Evolutionary conservation across 2,797 vertebrate species (phyloP).

Genomic region (Pipistrellus kuhlii): DNA sequence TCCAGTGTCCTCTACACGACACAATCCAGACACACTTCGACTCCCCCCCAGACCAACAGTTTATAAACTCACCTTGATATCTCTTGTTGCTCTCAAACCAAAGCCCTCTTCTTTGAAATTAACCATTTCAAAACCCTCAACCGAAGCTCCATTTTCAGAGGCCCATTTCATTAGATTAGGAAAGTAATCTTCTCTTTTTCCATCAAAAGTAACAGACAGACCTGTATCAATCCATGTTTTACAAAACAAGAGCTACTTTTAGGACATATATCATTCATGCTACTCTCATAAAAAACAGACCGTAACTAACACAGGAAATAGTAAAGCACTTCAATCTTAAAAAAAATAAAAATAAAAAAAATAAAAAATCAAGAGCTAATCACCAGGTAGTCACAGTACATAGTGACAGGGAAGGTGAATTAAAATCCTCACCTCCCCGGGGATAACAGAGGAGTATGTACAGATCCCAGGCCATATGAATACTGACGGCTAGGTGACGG

Average conservation of each 20-base stretch:
- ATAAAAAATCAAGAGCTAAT: conserved; percentile 5
- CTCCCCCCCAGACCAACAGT: conserved; percentile 41
- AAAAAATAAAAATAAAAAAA: neutral
- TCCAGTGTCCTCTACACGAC: neutral
- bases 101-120: conserved; percentile 95
- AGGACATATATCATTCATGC: conserved; percentile 50
- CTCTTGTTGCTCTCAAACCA: conserved; percentile 95
- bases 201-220: conserved; percentile 94
- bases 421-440: neutral
- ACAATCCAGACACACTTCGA: neutral
- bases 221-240: conserved; percentile 86
- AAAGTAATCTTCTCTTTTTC: conserved; percentile 95
- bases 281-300: neutral
- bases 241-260: conserved; percentile 78
- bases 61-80: conserved; percentile 93
- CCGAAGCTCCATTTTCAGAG: conserved; percentile 93
- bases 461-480: neutral
- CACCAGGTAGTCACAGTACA: neutral
- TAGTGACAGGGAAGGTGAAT: neutral
- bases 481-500: no score
- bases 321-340: neutral
- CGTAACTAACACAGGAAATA: neutral
- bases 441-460: neutral
- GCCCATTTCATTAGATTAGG: conserved; percentile 95
- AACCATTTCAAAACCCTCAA: conserved; percentile 93